Conservation (phyloP, 2,113 vertebrate genomes). For the Salvator merianae region DNA sequence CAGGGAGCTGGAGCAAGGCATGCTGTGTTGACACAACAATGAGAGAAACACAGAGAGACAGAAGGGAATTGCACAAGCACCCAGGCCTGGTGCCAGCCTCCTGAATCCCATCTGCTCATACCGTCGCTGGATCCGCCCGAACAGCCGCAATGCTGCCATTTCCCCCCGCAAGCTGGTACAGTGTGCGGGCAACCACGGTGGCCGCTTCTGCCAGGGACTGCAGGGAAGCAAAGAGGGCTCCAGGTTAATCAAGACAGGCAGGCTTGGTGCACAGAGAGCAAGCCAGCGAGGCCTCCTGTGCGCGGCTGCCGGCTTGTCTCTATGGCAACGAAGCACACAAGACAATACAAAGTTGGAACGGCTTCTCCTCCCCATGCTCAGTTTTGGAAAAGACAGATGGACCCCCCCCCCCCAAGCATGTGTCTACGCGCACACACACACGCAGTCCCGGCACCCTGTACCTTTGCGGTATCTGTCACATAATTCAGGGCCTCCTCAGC, state of each 20-base stretch:
- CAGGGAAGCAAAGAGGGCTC: slow-evolving; percentile 2
- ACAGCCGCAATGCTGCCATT: slow-evolving; percentile 56
- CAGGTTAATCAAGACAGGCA: slow-evolving; percentile 35
- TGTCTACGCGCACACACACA: no score
- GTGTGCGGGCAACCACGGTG: slow-evolving; percentile 81
- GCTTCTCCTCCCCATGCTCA: neutral
- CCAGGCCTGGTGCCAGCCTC: slow-evolving; percentile 28
- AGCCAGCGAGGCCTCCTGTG: slow-evolving; percentile 12
- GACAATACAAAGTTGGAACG: neutral
- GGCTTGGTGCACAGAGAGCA: slow-evolving; percentile 4
- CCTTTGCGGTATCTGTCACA: slow-evolving; percentile 84
- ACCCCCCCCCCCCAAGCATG: neutral
- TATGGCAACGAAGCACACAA: fast-evolving
- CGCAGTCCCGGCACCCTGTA: slow-evolving; percentile 36
- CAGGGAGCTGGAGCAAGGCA: slow-evolving; percentile 3
- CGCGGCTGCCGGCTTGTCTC: neutral
- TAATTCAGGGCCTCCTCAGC: slow-evolving; percentile 84
- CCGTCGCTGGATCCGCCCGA: slow-evolving; percentile 79
- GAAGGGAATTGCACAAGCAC: slow-evolving; percentile 32
- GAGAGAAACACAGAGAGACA: neutral
- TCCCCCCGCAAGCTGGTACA: slow-evolving; percentile 88
- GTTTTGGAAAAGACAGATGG: neutral
- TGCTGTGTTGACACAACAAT: slow-evolving; percentile 32
- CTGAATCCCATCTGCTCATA: slow-evolving; percentile 64
- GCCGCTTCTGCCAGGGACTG: slow-evolving; percentile 87